Percentiles rank a stretch among this genome's conserved stretches.
Conservation (phyloP, 2,113 vertebrate genomes). For the Hemibagrus wyckioides region DNA sequence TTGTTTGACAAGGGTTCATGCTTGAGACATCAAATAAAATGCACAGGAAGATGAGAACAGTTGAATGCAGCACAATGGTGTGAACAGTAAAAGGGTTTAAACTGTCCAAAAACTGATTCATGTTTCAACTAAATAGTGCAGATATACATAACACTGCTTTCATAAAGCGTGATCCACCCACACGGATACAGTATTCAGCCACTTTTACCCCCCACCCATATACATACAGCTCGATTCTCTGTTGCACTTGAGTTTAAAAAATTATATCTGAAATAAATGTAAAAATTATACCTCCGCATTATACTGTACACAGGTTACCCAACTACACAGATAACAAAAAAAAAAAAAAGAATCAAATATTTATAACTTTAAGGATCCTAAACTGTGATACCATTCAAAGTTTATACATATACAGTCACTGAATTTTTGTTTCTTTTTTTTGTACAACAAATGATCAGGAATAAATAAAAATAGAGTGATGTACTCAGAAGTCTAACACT, state of each 20-base stretch:
- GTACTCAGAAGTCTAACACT: conserved; percentile 75
- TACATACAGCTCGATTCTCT: conserved; percentile 74
- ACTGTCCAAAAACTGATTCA: conserved; percentile 55
- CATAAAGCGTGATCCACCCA: conserved; percentile 73
- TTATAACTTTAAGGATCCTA: conserved; percentile 73
- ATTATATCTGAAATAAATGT: conserved; percentile 81
- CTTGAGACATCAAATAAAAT: conserved; percentile 45
- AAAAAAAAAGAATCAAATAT: conserved; percentile 69
- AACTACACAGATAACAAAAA: conserved; percentile 78
- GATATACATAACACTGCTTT: conserved; percentile 74
- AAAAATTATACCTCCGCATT: conserved; percentile 75
- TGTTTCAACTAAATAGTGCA: conserved; percentile 59
- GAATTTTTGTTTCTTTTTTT: conserved; percentile 55
- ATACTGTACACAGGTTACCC: conserved; percentile 80
- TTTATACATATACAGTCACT: conserved; percentile 77
- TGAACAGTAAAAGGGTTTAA: conserved; percentile 51
- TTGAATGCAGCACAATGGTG: conserved; percentile 52
- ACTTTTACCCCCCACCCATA: conserved; percentile 59
- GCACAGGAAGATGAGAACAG: conserved; percentile 36
- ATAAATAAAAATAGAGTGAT: conserved; percentile 83
- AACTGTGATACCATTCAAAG: conserved; percentile 73
- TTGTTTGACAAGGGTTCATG: conserved; percentile 52
- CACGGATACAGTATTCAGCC: conserved; percentile 65
- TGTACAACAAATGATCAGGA: conserved; percentile 78
- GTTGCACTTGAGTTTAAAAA: conserved; percentile 79